These are phyloP conservation scores for Pogoniulus pusillus DNA, from an alignment of 2,797 vertebrate genomes.

Conservation along the genomic window DNA sequence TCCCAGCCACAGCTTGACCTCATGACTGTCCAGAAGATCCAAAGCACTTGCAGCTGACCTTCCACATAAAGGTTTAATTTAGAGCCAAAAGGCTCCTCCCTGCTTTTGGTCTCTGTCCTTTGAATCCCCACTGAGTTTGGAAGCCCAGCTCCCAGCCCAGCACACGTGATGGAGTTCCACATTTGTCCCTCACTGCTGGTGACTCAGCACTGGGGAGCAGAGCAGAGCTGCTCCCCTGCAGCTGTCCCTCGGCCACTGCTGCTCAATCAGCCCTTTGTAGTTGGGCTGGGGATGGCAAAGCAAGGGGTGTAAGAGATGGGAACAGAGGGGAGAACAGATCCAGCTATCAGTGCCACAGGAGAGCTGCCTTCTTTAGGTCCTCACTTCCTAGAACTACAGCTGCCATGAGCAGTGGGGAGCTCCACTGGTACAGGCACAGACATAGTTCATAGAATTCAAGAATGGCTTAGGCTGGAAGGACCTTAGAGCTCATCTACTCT, in stretches of 20 bases:
- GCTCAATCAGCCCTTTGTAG: neutral
- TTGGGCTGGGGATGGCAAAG: neutral
- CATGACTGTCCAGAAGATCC: neutral
- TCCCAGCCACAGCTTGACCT: neutral
- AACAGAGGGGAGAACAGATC: neutral
- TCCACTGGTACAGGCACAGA: neutral
- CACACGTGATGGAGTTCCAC: fast-evolving
- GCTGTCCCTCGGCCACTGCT: neutral
- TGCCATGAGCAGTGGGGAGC: neutral
- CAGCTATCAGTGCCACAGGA: neutral
- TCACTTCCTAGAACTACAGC: neutral
- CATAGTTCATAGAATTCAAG: too few species aligned
- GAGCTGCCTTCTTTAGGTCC: neutral
- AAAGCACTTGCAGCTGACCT: slow-evolving; percentile 8
- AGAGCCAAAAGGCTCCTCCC: neutral
- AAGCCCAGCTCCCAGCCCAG: neutral
- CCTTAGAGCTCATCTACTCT: too few species aligned
- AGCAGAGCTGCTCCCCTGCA: neutral
- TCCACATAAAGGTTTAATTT: neutral
- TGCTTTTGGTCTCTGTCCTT: neutral
- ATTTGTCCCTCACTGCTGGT: neutral
- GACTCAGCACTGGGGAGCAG: neutral
- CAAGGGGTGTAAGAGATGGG: fast-evolving
- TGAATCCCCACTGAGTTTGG: neutral
- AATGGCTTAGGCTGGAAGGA: too few species aligned